Conservation (phyloP, 2,113 vertebrate species). For the Brevimyrus niger region DNA sequence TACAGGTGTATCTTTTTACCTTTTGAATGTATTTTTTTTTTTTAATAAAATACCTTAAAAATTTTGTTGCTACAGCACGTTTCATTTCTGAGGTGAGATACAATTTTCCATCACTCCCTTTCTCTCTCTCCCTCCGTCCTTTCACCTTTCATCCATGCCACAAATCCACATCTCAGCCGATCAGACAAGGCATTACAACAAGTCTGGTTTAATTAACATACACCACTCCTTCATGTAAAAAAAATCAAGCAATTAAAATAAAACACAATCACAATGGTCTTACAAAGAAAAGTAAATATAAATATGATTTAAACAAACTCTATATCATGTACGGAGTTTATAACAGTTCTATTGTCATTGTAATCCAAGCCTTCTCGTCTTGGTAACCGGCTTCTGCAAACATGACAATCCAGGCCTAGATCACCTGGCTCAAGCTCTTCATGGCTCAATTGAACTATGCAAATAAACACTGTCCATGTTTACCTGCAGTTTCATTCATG, state of each 20-base stretch:
- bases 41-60: background rate
- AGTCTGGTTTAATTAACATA: constrained; percentile 65
- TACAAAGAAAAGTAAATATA: constrained; percentile 63
- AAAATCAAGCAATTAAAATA: constrained; percentile 55
- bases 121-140: background rate
- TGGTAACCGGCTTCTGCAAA: background rate
- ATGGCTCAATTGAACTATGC: background rate
- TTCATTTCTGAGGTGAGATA: background rate
- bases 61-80: background rate
- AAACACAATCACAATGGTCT: constrained; percentile 64
- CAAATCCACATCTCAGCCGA: background rate
- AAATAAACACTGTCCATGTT: background rate
- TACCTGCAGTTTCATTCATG: background rate
- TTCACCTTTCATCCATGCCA: background rate
- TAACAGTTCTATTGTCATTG: constrained; percentile 24
- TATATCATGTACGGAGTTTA: constrained; percentile 42
- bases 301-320: constrained; percentile 45
- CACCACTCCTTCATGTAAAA: constrained; percentile 63
- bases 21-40: constrained; percentile 6
- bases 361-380: background rate
- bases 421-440: background rate
- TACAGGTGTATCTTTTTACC: background rate
- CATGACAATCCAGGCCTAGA: background rate
- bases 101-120: background rate
- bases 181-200: constrained; percentile 42